phyloP scores from a whole-genome alignment of 2,888 invertebrate genomes.

The Rhamnusium bicolor region DNA sequence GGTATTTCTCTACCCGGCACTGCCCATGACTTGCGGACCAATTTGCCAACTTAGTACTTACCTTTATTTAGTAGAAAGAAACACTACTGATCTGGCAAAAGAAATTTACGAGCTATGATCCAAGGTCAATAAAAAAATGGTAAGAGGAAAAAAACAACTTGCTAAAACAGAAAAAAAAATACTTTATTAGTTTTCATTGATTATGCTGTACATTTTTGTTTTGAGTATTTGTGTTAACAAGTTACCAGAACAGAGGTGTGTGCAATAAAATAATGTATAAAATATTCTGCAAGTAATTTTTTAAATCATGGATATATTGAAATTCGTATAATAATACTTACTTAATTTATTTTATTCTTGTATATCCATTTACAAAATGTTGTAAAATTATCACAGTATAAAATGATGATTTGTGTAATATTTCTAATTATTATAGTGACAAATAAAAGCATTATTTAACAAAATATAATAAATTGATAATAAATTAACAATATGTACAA shows the following conservation, averaged over 20 bases:
- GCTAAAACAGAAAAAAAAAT: no score
- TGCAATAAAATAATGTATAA: neutral
- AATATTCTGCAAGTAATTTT: neutral
- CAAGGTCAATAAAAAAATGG: no score
- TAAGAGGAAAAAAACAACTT: no score
- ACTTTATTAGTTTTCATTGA: no score
- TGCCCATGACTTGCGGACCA: no score
- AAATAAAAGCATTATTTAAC: neutral
- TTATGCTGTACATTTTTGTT: no score
- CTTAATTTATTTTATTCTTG: neutral
- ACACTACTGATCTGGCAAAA: no score
- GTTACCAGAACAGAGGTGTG: neutral
- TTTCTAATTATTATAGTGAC: neutral
- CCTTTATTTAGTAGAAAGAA: no score
- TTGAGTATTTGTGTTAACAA: no score
- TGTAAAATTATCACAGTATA: conserved; percentile 10
- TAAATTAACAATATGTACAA: neutral
- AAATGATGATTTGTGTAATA: conserved; percentile 4
- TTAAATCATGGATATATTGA: neutral
- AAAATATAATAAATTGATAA: conserved; percentile 1
- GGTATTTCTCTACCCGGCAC: no score
- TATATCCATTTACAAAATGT: neutral
- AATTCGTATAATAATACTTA: neutral
- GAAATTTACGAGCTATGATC: no score
- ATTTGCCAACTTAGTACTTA: no score